These are phyloP conservation scores for Rachycentron canadum DNA, from an alignment of 2,797 vertebrate species.

Conservation along the genomic window DNA sequence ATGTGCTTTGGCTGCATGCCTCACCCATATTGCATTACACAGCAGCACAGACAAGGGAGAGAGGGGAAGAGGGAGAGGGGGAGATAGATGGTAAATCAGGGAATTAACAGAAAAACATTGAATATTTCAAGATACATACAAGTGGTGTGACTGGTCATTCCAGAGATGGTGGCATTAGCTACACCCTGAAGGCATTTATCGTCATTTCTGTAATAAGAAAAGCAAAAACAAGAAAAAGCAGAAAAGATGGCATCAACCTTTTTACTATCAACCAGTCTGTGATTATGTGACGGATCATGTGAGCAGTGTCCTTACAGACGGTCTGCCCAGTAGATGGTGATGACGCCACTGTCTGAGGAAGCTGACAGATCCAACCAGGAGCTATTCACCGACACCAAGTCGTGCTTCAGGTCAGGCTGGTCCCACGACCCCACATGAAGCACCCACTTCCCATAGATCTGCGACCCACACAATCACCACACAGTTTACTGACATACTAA, in stretches of 20 bases:
- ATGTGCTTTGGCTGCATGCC: constrained; percentile 6
- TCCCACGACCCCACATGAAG: constrained; percentile 78
- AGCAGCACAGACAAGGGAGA: neutral
- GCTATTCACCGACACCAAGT: constrained; percentile 69
- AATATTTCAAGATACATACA: constrained; percentile 60
- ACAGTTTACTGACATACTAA: neutral
- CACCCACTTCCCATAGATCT: constrained; percentile 84
- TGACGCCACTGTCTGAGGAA: constrained; percentile 64
- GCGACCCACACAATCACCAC: constrained; percentile 10
- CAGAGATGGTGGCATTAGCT: constrained; percentile 74
- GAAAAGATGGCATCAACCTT: neutral
- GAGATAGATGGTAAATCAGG: neutral
- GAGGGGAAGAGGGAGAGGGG: neutral
- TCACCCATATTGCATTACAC: neutral
- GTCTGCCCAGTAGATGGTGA: constrained; percentile 81
- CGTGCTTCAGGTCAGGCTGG: constrained; percentile 62
- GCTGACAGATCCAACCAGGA: constrained; percentile 80
- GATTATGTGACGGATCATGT: neutral
- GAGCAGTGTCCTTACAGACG: constrained; percentile 68
- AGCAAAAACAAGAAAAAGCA: neutral
- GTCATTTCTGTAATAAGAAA: constrained; percentile 46
- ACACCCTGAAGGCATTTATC: constrained; percentile 76
- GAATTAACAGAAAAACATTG: neutral
- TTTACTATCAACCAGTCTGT: neutral
- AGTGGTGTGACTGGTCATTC: constrained; percentile 75